Percentiles rank a stretch among this genome's conserved stretches.
These are phyloP conservation scores for Isurus oxyrinchus DNA, from an alignment of 2,113 vertebrate species.

Conservation along the genomic window DNA sequence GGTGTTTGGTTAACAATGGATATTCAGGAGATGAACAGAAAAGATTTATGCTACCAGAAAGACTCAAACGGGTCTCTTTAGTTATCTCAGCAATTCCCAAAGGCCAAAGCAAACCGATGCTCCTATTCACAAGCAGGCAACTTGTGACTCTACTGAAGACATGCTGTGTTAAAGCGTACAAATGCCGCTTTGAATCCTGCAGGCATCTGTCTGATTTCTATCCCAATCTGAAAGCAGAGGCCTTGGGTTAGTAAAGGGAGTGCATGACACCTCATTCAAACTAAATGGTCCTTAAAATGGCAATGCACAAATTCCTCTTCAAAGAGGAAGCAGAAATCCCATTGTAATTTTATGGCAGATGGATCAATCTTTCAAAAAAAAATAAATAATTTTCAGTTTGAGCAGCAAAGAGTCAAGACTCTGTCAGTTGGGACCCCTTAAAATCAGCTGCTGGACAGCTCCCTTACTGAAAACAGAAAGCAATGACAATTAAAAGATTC, in stretches of 20 bases:
- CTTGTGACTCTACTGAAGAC: neutral
- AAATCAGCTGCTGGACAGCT: neutral
- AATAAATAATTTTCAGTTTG: neutral
- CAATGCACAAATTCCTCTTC: neutral
- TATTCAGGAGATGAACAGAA: neutral
- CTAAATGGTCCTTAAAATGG: neutral
- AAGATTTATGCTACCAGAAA: neutral
- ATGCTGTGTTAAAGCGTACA: neutral
- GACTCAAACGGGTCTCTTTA: neutral
- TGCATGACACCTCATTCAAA: neutral
- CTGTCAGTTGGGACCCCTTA: neutral
- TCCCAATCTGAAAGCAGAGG: neutral
- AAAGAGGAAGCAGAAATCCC: neutral
- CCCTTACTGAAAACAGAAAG: neutral
- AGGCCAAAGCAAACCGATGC: neutral
- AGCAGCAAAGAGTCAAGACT: neutral
- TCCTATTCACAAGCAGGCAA: neutral
- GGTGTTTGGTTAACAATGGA: neutral
- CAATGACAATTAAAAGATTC: neutral
- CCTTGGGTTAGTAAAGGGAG: neutral
- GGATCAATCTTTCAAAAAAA: neutral
- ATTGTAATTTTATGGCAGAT: neutral
- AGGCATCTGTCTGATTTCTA: neutral
- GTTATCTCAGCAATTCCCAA: neutral
- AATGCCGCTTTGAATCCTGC: neutral